Base-by-base conservation (phyloP, 1,140 invertebrate genomes). In the Aethina tumida region DNA sequence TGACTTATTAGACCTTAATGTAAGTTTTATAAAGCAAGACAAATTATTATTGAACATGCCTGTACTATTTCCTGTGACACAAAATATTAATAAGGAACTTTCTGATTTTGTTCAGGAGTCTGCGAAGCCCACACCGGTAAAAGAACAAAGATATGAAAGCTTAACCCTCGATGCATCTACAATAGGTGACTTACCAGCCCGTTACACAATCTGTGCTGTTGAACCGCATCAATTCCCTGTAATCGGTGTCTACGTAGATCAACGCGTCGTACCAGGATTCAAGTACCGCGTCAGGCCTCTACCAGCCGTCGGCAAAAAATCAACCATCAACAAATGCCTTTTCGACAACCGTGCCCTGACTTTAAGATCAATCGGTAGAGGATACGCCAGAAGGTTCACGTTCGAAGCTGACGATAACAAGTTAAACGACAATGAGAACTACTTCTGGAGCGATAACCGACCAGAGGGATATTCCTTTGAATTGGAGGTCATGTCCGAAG, bases 371-470 rank as follows among this genome's bases (percentile, higher is more conserved):
- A 78, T 85, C 45, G 81, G 82, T 1, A 69, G 76, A 49, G 82
- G 83, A 7, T 86, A 82, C 53, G 77, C 79, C 6, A 70, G 81
- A 42, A 66, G 82, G 17, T 66, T 86, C 25, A 84, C 81, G 2
- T 85, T 86, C 59, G 69, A 77, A 47, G 69, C 77, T 4, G 66
- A 72, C 20, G 60, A 63, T 8, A 69, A 68, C 9, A 70, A 68
- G 24, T 62, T 77, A 18, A 84, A 83, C 62, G 66, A 75, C 33
- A 80, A 81, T 55, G 63, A 66, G 8, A 77, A 80, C 53, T 80
- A 77, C 54, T 85, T 86, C 65, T 86, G 80, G 77, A 75, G 77
- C 8, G 83, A 86, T 62, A 83, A 77, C 21, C 62, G 71, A 39
- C 73, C 74, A 5, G 73, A 76, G 55, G 82, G 83, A 21, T 85